Percentiles rank a stretch among this genome's conserved stretches.
phyloP scores from a whole-genome alignment of 1,140 invertebrate genomes.

The Monomorium pharaonis region DNA sequence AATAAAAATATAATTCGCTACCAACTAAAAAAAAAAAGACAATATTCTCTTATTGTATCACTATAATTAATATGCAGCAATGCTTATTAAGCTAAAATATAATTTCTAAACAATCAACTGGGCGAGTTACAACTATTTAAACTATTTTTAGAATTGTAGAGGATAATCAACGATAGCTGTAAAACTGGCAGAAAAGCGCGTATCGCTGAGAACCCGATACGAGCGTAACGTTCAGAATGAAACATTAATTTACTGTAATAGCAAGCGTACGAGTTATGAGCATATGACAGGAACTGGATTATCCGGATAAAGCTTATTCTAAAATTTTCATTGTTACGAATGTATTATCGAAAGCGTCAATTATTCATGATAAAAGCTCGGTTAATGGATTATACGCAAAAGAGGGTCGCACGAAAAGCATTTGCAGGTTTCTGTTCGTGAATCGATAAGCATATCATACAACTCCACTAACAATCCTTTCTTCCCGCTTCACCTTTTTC shows the following conservation, averaged over 20 bases:
- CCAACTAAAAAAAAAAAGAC: neutral
- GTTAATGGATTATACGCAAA: conserved; percentile 38
- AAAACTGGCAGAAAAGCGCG: neutral
- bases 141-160: neutral
- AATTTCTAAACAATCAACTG: neutral
- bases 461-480: neutral
- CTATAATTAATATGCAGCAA: neutral
- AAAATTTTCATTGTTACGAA: conserved; percentile 53
- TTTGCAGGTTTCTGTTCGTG: neutral
- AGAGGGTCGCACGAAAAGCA: neutral
- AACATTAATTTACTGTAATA: conserved; percentile 49
- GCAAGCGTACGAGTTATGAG: neutral
- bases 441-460: conserved; percentile 15
- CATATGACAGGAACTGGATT: conserved; percentile 36
- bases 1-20: neutral
- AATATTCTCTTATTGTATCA: neutral
- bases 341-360: conserved; percentile 47
- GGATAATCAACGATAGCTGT: neutral
- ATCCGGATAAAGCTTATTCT: conserved; percentile 22
- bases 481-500: neutral
- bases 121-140: neutral
- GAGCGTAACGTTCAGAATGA: neutral
- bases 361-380: conserved; percentile 43
- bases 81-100: neutral
- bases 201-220: conserved; percentile 1